Evolutionary conservation across 23 tunicate genomes (phyloP), one percentile per base, ranked within the genome.

Genomic region (Phallusia fumigata): DNA sequence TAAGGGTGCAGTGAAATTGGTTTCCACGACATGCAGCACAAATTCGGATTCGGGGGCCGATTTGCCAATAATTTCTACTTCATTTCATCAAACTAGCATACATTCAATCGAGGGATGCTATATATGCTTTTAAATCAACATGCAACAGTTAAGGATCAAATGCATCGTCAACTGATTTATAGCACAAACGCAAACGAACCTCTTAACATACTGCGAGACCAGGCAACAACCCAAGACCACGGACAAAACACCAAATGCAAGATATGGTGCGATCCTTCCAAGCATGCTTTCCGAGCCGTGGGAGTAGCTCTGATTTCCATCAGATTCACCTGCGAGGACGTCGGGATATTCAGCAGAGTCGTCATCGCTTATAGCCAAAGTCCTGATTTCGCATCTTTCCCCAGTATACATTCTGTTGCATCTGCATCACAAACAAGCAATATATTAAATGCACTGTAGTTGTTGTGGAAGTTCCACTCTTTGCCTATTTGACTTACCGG

Each of bases 181-280:
- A 40, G 47, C 47, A 40, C 10, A 40, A 40, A 22, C 28, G 69
- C 69, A 58, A 65, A 81, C 84, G 31, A 53, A 81, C 84, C 84
- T 81, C 33, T 44, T 65, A 36, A 33, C 24, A 35, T 81, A 36
- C 12, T 73, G 33, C 47, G 47, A 51, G 31, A 81, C 84, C 64
- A 81, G 33, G 36, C 84, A 81, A 36, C 84, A 81, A 10, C 74
- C 52, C 64, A 81, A 44, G 51, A 81, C 64, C 50, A 47, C 64
- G 19, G 84, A 81, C 53, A 81, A 34, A 35, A 81, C 33, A n/a
- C 77, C 84, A 81, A 81, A 32, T 65, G 84, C 73, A 73, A 65
- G 76, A 40, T 81, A 81, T 0, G 84, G 84, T 30, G 81, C 81
- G 19, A 77, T 45, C 36, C 36, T 77, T 77, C 58, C 81, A 77